phyloP scores from a whole-genome alignment of 2,797 vertebrate species.

The Danio jaintianensis region DNA sequence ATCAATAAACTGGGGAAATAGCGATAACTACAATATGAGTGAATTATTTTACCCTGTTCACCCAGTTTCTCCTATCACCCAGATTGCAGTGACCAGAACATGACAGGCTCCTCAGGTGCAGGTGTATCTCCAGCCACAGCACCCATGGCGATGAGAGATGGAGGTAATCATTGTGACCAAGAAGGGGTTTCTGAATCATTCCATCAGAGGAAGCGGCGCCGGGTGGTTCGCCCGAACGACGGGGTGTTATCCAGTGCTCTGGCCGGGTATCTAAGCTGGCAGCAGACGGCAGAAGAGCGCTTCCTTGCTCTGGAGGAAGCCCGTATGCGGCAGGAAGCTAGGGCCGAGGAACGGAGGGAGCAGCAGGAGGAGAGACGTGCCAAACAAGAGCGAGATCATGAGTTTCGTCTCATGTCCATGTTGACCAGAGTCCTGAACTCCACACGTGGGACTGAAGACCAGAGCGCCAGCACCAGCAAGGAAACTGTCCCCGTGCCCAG shows the following conservation, averaged over 20 bases:
- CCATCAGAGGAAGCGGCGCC: constrained; percentile 78
- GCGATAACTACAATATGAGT: too few species aligned
- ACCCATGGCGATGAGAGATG: constrained; percentile 57
- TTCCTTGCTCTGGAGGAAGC: constrained; percentile 83
- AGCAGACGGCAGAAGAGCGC: constrained; percentile 78
- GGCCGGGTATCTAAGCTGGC: constrained; percentile 78
- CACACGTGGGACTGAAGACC: constrained; percentile 57
- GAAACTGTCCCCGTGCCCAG: background rate
- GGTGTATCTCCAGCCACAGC: constrained; percentile 67
- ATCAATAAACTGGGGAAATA: too few species aligned
- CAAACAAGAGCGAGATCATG: constrained; percentile 83
- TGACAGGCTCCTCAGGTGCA: constrained; percentile 70
- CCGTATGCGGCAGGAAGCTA: constrained; percentile 79
- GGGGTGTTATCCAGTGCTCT: constrained; percentile 74
- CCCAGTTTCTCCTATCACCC: background rate
- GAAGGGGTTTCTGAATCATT: constrained; percentile 46
- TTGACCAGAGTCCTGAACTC: constrained; percentile 80
- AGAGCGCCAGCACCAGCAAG: background rate
- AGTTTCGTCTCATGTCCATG: constrained; percentile 84
- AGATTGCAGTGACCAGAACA: constrained; percentile 84
- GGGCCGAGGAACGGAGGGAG: constrained; percentile 82
- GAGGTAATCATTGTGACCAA: constrained; percentile 56
- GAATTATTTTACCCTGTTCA: too few species aligned
- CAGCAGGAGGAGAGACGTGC: constrained; percentile 83
- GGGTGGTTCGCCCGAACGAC: constrained; percentile 68